Percentiles rank a stretch among this genome's conserved stretches.
Conservation (phyloP, 2,797 vertebrate genomes). For the Eulemur mongoz region DNA sequence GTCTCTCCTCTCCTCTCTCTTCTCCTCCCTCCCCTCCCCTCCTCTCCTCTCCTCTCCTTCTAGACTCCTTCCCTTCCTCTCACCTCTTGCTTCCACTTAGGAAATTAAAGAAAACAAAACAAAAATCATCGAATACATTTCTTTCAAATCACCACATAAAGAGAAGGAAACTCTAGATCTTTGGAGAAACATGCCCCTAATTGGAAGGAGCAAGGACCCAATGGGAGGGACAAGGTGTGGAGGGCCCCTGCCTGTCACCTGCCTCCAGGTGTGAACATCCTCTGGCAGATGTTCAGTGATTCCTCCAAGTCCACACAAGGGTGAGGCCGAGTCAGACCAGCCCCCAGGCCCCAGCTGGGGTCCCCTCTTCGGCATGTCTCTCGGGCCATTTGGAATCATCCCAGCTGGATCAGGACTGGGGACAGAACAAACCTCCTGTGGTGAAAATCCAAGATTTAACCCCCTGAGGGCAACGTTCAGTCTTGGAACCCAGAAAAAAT, state of each 20-base stretch:
- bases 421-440: neutral
- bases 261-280: neutral
- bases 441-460: neutral
- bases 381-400: rapidly evolving
- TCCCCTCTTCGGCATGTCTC: neutral
- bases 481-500: neutral
- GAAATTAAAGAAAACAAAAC: neutral
- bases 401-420: neutral
- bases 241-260: no score
- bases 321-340: neutral
- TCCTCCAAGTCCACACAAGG: neutral
- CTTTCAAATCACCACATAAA: neutral
- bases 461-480: neutral
- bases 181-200: neutral
- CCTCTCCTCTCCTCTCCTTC: neutral
- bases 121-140: neutral
- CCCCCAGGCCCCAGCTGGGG: rapidly evolving
- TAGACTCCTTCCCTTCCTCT: neutral
- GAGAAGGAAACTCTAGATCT: neutral
- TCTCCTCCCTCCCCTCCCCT: neutral
- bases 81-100: neutral
- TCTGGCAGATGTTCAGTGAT: no score
- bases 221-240: neutral
- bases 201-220: neutral
- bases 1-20: rapidly evolving